Conservation (phyloP, 2,797 vertebrate genomes). For the Acanthis flammea region DNA sequence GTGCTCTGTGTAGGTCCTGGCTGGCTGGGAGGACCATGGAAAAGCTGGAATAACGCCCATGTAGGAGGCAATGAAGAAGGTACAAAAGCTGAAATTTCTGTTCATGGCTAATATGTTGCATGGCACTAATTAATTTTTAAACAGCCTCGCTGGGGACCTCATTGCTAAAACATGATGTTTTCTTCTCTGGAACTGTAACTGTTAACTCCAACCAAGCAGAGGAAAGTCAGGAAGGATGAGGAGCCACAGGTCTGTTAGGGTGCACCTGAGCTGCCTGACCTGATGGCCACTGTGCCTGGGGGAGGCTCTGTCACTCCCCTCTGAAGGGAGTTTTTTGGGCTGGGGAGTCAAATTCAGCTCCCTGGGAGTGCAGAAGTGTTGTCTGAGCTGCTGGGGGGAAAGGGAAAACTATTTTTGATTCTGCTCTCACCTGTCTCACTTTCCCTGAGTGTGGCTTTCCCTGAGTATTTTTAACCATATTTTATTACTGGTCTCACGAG, state of each 20-base stretch:
- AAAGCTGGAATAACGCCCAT: not conserved
- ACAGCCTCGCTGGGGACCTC: slow-evolving; percentile 59
- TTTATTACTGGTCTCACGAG: not conserved
- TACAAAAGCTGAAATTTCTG: slow-evolving; percentile 30
- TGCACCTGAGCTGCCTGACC: not conserved
- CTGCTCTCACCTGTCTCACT: not conserved
- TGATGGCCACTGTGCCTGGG: not conserved
- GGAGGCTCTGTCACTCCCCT: not conserved
- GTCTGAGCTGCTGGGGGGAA: not conserved
- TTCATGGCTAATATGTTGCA: slow-evolving; percentile 30
- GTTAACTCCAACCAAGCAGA: slow-evolving; percentile 51
- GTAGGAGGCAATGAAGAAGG: not conserved
- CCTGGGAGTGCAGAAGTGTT: not conserved
- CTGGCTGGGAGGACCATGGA: not conserved
- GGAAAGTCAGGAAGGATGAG: not conserved
- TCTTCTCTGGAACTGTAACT: slow-evolving; percentile 56
- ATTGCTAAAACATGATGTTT: slow-evolving; percentile 68
- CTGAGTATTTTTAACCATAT: not conserved
- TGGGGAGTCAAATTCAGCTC: not conserved
- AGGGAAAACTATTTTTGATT: not conserved
- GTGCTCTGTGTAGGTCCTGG: not conserved
- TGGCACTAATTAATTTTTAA: slow-evolving; percentile 73
- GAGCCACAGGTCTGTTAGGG: rapidly evolving
- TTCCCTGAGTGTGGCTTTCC: not conserved
- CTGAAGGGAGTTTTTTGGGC: not conserved